A percentile compares a stretch with the other conserved stretches of the same genome.
Conservation (phyloP, 2,113 vertebrate genomes). For the Neotoma lepida region DNA sequence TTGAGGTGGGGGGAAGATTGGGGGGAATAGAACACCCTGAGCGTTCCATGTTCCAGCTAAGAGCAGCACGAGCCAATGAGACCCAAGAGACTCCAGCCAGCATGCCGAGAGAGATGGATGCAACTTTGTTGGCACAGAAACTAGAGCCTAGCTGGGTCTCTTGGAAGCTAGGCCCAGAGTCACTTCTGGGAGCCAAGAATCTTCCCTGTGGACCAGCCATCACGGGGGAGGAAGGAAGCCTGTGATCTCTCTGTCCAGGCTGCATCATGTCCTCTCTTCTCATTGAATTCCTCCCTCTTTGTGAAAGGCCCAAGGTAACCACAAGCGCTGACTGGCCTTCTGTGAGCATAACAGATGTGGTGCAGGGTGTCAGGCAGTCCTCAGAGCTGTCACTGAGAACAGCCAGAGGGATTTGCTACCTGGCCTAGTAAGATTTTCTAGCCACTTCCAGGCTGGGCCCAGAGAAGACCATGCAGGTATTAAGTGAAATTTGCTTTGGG, state of each 20-base stretch:
- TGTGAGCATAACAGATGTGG: background rate
- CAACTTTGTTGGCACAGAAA: background rate
- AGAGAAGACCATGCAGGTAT: background rate
- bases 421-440: background rate
- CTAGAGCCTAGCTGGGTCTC: background rate
- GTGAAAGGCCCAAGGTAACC: background rate
- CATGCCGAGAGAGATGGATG: background rate
- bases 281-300: background rate
- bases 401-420: conserved; percentile 40
- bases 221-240: background rate
- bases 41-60: background rate
- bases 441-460: background rate
- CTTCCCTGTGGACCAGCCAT: background rate
- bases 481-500: background rate
- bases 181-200: background rate
- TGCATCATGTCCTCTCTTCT: background rate
- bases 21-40: background rate
- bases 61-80: background rate
- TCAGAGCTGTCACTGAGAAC: background rate
- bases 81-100: background rate
- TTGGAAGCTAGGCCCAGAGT: background rate
- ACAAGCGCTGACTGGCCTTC: background rate
- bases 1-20: background rate
- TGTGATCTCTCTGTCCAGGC: background rate
- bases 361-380: background rate